phyloP scores from a whole-genome alignment of 64 coral and sea anemone genomes.

The Pocillopora damicornis region DNA sequence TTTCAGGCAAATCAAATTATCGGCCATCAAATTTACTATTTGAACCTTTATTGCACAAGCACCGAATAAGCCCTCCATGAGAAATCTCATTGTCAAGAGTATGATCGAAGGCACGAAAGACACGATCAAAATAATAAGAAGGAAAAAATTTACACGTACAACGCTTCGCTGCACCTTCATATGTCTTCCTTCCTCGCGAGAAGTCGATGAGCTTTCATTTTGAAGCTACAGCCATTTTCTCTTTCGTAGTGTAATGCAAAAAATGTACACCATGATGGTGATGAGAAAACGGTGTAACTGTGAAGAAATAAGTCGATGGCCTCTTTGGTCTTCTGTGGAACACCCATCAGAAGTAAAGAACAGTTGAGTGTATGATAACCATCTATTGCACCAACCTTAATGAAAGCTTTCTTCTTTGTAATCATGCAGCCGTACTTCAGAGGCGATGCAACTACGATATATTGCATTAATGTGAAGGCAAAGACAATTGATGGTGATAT shows the following conservation, averaged over 20 bases:
- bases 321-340: neutral
- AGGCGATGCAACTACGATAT: constrained; percentile 33
- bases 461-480: constrained; percentile 25
- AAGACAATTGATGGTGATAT: constrained; percentile 21
- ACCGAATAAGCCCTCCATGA: neutral
- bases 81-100: neutral
- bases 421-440: constrained; percentile 17
- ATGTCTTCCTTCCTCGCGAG: neutral
- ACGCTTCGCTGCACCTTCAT: neutral
- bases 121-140: neutral
- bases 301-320: constrained; percentile 6
- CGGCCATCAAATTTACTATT: neutral
- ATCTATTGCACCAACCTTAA: neutral
- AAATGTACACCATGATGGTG: constrained; percentile 2
- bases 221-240: constrained; percentile 1
- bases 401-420: constrained; percentile 9
- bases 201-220: neutral
- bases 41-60: neutral
- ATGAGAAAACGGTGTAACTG: constrained; percentile 5
- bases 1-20: constrained; percentile 43
- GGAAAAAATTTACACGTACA: constrained; percentile 10
- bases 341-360: neutral
- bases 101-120: constrained; percentile 6
- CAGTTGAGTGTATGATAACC: neutral
- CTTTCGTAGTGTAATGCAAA: constrained; percentile 5